A percentile compares a stretch with the other conserved stretches of the same genome.
phyloP scores from a whole-genome alignment of 2,113 vertebrate species.

The Isichthys henryi region DNA sequence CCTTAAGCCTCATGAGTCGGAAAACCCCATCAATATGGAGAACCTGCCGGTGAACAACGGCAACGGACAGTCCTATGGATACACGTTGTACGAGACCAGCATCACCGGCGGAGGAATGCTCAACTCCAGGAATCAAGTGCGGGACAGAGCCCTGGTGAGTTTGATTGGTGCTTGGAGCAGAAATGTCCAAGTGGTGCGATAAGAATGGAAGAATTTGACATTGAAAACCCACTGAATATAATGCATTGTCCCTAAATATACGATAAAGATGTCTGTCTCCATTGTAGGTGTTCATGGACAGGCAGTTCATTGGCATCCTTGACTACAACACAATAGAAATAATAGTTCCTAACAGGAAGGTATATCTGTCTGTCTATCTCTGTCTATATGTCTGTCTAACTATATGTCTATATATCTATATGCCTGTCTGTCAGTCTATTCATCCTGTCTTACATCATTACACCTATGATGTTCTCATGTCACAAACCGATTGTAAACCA shows the following conservation, averaged over 20 bases:
- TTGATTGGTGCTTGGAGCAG: slow-evolving; percentile 41
- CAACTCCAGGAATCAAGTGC: slow-evolving; percentile 56
- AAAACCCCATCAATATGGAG: slow-evolving; percentile 76
- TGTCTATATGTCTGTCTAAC: no score
- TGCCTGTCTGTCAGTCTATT: background rate
- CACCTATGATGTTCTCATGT: background rate
- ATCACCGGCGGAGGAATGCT: slow-evolving; percentile 64
- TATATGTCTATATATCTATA: background rate
- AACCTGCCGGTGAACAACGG: slow-evolving; percentile 68
- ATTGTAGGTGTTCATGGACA: slow-evolving; percentile 78
- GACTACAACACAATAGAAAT: slow-evolving; percentile 68
- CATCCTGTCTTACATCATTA: background rate
- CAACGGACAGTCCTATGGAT: slow-evolving; percentile 75
- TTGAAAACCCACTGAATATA: background rate
- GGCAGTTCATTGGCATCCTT: slow-evolving; percentile 67
- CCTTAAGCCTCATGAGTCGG: slow-evolving; percentile 62
- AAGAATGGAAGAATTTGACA: background rate
- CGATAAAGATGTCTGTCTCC: background rate
- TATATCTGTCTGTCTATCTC: slow-evolving; percentile 30
- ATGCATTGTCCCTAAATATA: background rate
- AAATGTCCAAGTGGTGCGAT: background rate
- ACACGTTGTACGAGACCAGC: slow-evolving; percentile 71
- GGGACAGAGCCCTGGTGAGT: slow-evolving; percentile 77
- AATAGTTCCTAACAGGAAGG: slow-evolving; percentile 65
- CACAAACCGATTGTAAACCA: background rate